These are phyloP conservation scores for Ruditapes philippinarum DNA, from an alignment of 1,140 invertebrate genomes.

Conservation along the genomic window DNA sequence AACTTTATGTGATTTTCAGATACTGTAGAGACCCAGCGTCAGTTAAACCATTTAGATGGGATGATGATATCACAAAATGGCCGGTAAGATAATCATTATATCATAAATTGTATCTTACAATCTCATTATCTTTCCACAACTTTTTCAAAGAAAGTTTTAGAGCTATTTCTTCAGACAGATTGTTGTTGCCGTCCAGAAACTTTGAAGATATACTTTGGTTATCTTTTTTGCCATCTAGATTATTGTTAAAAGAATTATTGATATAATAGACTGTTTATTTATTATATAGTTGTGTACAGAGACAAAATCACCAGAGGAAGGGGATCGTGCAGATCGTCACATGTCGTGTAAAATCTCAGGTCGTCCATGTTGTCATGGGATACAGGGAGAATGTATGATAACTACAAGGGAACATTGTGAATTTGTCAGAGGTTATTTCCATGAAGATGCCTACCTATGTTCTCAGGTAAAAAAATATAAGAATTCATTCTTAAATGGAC, in stretches of 20 bases:
- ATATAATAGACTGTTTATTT: too few relatives aligned
- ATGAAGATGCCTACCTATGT: constrained; percentile 98
- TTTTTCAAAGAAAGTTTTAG: too few relatives aligned
- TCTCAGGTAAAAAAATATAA: too few relatives aligned
- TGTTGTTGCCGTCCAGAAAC: too few relatives aligned
- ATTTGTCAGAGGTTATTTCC: constrained; percentile 98
- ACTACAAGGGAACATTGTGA: constrained; percentile 99
- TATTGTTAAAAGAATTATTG: too few relatives aligned
- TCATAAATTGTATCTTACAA: too few relatives aligned
- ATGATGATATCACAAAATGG: constrained; percentile 99
- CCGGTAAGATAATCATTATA: constrained; percentile 91
- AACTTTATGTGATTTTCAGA: too few relatives aligned
- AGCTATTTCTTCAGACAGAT: too few relatives aligned
- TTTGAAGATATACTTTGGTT: too few relatives aligned
- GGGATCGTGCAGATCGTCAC: constrained; percentile 87
- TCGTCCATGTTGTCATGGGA: constrained; percentile 98
- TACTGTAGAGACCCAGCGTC: constrained; percentile 98
- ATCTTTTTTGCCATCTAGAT: too few relatives aligned
- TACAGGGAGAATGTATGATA: constrained; percentile 97
- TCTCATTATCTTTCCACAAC: too few relatives aligned
- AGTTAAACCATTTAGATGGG: constrained; percentile 97
- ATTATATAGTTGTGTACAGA: constrained; percentile 81
- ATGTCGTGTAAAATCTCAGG: constrained; percentile 99
- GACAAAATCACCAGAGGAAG: constrained; percentile 74
- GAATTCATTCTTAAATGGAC: too few relatives aligned